Evolutionary conservation across 2,113 vertebrate species (phyloP), one percentile per base, ranked within the genome.

Genomic region (Ochotona princeps): DNA sequence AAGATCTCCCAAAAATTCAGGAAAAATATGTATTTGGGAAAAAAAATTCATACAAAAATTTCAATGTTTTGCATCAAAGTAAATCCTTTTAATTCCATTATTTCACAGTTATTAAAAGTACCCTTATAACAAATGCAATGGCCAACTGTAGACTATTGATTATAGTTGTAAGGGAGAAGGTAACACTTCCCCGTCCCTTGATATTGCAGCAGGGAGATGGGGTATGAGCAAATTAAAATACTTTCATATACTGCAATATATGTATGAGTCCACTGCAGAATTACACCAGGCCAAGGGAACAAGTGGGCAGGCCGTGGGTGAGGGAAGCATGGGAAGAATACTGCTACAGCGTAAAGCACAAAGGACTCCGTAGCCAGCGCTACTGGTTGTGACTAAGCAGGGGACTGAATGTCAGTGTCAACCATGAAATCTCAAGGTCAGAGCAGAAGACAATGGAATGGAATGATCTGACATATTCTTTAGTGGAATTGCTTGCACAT

Each of bases 261-360:
- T 51, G 23, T 44, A 44, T 44, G 38, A 6, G 6, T 44, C 38
- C 6, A 5, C 0, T 2, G 9, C n/a, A 73, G 83, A 44, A 81
- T 3, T 25, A 51, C 60, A 60, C 3, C 12, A 44, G 15, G 18
- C 23, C 15, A 3, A 82, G 30, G 67, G 13, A 57, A 9, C 8
- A 11, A 5, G 17, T 18, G 54, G n/a, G 35, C n/a, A 30, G 7
- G 0, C 47, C 17, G n/a, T 32, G 8, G 3, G 4, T 38, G 2
- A 51, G 21, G 11, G 49, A 28, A 25, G 4, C 8, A 21, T 14
- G 7, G 3, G 3, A 4, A 8, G 1, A 23, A 1, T 0, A n/a
- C 23, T 54, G 0, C 65, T 54, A 6, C 51, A 51, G 0, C 0
- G 21, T 54, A 20, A 91, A 47, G 7, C 17, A 51, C 26, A 54